Evolutionary conservation across 1,140 invertebrate genomes (phyloP), one percentile per base, ranked within the genome.

Genomic region (Venustaconcha ellipsiformis): DNA sequence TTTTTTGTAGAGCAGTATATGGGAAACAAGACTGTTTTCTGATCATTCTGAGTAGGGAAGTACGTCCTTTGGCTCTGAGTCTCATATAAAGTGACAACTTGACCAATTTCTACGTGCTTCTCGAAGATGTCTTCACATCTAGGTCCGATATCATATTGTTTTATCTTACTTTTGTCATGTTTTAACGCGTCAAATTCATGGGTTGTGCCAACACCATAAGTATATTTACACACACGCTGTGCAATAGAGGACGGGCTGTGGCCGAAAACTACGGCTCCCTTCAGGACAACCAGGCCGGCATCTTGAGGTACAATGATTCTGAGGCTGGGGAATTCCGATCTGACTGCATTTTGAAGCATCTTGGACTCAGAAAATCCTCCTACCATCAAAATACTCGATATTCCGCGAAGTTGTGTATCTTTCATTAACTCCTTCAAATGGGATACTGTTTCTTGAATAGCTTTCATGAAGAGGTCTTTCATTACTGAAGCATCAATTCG

Each of bases 191-290:
- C 57, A 59, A 82, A 82, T 23, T 59, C 56, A 18, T 56, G 23
- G 23, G 56, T 76, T 30, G 67, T 77, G 14, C 71, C 70, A 11
- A 80, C 60, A 12, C 81, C 81, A 55, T 82, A 82, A 2, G 79
- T 80, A 48, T 59, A 80, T 67, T 75, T 76, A 6, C 74, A 59
- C 14, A 78, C 67, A 14, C 81, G 67, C 11, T 74, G 37, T 1
- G 67, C 48, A 23, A 82, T 80, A 57, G 72, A 62, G 26, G 63
- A 62, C 3, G 80, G 78, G 48, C 64, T 48, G 73, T 81, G 80
- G 48, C 80, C 82, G 70, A 77, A 83, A 20, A 81, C 72, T 4
- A 83, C 82, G 17, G 82, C 82, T 15, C 82, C 82, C 26, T 81
- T 83, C 15, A 83, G 48, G 6, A 83, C 80, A 14, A 76, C 71